Percentiles rank a stretch among this genome's conserved stretches.
Conservation (phyloP, 2,888 invertebrate species). For the Noctuana brunneofusca region DNA sequence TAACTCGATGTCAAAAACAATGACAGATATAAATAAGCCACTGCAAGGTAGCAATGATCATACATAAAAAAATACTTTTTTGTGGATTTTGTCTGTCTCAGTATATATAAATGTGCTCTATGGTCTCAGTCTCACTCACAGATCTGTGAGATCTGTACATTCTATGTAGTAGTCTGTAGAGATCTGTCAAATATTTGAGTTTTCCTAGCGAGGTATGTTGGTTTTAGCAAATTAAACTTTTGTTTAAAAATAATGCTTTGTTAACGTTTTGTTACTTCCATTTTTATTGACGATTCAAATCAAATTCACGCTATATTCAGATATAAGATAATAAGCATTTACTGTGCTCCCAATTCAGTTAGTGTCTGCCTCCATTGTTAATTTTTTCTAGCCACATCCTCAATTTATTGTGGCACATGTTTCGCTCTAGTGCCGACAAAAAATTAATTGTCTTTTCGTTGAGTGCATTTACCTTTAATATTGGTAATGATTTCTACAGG, state of each 20-base stretch:
- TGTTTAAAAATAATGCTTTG: background rate
- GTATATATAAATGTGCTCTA: no score
- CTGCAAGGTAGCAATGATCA: no score
- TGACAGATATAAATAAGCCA: no score
- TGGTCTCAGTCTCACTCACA: background rate
- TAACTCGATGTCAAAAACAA: no score
- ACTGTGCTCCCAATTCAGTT: conserved; percentile 11
- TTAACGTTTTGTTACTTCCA: background rate
- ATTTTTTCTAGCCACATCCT: conserved; percentile 81
- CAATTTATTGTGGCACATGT: conserved; percentile 78
- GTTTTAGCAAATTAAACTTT: conserved; percentile 21
- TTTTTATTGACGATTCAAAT: background rate
- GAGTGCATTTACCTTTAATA: conserved; percentile 60
- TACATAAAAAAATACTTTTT: no score
- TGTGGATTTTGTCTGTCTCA: no score
- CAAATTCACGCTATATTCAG: background rate
- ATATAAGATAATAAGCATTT: background rate
- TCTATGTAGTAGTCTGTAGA: no score
- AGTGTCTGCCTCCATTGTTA: conserved; percentile 57
- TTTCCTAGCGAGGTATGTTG: conserved; percentile 21
- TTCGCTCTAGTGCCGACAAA: conserved; percentile 73
- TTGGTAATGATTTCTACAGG: conserved; percentile 55
- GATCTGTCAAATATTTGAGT: conserved; percentile 19
- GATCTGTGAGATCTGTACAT: conserved; percentile 19
- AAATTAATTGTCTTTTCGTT: conserved; percentile 58